Evolutionary conservation across 2,888 invertebrate genomes (phyloP).

Genomic region (Liposcelis brunnea): DNA sequence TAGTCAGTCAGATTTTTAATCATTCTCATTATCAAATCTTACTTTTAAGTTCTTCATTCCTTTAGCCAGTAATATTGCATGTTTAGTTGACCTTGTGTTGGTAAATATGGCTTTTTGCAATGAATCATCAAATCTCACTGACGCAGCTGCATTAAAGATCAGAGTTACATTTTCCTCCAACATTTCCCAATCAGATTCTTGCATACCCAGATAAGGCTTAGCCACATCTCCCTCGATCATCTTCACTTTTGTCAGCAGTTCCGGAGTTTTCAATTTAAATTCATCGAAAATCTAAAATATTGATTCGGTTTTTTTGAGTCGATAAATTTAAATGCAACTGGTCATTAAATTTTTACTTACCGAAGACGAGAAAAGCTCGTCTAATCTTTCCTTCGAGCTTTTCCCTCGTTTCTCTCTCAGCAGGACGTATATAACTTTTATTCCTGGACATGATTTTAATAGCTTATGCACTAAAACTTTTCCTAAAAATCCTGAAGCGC

Average conservation of each 20-base stretch:
- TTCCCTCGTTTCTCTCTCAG: conserved; percentile 13
- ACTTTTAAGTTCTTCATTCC: too few species aligned
- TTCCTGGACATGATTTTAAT: conserved; percentile 17
- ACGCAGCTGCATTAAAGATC: conserved; percentile 36
- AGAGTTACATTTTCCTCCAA: conserved; percentile 22
- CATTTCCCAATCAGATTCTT: conserved; percentile 9
- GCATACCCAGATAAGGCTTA: conserved; percentile 8
- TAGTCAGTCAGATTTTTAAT: too few species aligned
- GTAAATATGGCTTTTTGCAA: conserved; percentile 21
- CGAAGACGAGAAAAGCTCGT: conserved; percentile 4
- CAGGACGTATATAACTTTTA: conserved; percentile 16
- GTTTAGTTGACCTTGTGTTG: conserved; percentile 16
- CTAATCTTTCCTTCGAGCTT: conserved; percentile 12
- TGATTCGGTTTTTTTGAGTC: too few species aligned
- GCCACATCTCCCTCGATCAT: neutral
- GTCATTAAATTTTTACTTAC: too few species aligned
- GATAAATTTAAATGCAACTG: too few species aligned
- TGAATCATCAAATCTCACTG: conserved; percentile 33
- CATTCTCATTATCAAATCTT: conserved; percentile 7
- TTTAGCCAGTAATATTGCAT: neutral
- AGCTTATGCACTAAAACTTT: conserved; percentile 19
- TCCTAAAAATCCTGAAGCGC: conserved; percentile 19
- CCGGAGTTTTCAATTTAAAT: conserved; percentile 3
- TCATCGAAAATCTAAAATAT: conserved; percentile 1
- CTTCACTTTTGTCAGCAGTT: conserved; percentile 13